A percentile compares a stretch with the other conserved stretches of the same genome.
phyloP scores from a whole-genome alignment of 1,140 invertebrate genomes.

The Drosophila sp. region DNA sequence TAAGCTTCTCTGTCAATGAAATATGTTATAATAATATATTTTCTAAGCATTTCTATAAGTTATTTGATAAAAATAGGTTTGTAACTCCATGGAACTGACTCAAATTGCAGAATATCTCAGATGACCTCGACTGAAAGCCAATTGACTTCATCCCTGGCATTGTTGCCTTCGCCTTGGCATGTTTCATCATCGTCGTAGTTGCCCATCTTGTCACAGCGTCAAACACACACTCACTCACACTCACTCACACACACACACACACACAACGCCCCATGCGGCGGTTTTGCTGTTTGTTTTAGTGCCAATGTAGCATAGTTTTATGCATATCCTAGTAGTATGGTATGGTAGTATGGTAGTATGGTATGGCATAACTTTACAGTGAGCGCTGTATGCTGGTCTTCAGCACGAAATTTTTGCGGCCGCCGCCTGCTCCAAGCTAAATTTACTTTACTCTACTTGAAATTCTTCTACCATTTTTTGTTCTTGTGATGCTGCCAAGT shows the following conservation, averaged over 20 bases:
- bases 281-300: conserved; percentile 79
- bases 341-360: conserved; percentile 62
- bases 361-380: conserved; percentile 61
- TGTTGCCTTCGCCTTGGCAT: conserved; percentile 65
- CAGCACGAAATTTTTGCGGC: conserved; percentile 63
- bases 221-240: conserved; percentile 34
- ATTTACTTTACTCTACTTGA: conserved; percentile 58
- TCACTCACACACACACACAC: conserved; percentile 28
- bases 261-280: conserved; percentile 41
- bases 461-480: conserved; percentile 26
- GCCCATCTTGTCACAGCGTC: conserved; percentile 55
- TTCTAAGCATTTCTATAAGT: neutral
- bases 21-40: too few species aligned
- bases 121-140: conserved; percentile 7
- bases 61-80: neutral
- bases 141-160: conserved; percentile 50
- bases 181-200: conserved; percentile 62
- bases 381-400: conserved; percentile 33
- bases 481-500: neutral
- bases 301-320: conserved; percentile 82
- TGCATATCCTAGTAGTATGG: conserved; percentile 72
- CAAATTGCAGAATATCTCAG: neutral
- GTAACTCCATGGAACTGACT: neutral
- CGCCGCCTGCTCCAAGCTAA: conserved; percentile 48
- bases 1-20: too few species aligned